phyloP scores from a whole-genome alignment of 2,113 vertebrate species.

The Pseudorectes ferrugineus region DNA sequence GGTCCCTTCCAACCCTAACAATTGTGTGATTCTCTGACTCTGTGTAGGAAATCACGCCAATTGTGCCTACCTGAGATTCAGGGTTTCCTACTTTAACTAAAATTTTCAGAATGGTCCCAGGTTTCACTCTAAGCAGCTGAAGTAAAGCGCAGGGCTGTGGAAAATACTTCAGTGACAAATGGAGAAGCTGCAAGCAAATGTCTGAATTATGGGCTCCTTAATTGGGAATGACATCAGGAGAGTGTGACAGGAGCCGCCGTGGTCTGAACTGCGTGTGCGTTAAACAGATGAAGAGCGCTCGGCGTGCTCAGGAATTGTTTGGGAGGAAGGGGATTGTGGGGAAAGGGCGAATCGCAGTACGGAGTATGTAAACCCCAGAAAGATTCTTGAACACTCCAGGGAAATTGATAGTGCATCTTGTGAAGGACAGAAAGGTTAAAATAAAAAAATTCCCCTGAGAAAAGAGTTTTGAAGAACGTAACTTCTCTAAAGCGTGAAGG shows the following conservation, averaged over 20 bases:
- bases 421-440: not conserved
- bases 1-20: not conserved
- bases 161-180: not conserved
- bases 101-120: not conserved
- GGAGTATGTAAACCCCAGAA: not conserved
- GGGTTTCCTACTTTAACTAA: not conserved
- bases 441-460: not conserved
- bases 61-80: not conserved
- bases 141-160: too few relatives aligned
- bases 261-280: not conserved
- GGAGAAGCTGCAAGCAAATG: not conserved
- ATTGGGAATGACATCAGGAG: not conserved
- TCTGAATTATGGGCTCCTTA: not conserved
- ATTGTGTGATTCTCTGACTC: not conserved
- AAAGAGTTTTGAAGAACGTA: not conserved
- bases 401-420: not conserved
- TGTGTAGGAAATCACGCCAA: not conserved
- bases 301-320: not conserved
- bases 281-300: slow-evolving; percentile 3
- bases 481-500: not conserved
- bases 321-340: not conserved
- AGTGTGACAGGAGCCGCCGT: not conserved
- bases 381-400: not conserved
- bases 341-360: not conserved
- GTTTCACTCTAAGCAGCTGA: not conserved